Base-by-base conservation (phyloP, 2,888 invertebrate species). In the Pachydiplax longipennis region DNA sequence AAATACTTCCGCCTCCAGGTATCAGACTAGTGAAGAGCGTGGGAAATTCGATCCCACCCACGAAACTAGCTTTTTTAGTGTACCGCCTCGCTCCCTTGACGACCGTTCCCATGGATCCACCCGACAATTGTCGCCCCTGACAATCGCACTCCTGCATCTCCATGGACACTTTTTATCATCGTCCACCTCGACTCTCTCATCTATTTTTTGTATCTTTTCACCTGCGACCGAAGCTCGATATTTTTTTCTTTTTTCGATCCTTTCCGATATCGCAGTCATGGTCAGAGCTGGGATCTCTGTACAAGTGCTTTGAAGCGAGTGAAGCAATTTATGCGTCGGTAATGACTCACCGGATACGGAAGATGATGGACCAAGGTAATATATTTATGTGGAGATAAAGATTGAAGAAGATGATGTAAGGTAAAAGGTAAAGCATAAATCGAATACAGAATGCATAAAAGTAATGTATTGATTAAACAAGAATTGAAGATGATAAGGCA, bases 331-430 rank as follows among this genome's bases (percentile, higher is more conserved):
- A 18, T 35, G 12, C 40, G 58, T n/a, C 22, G 58, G 61, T 61
- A 87, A 87, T 61, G 58, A 61, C 37, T 48, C 40, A 3, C 37
- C 22, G 53, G 18, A 35, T 58, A 18, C 35, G 35, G 37, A 37
- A 37, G 61, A 87, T 87, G 87, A 65, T 40, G 87, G 65, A 87
- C 87, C 37, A 53, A 35, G 87, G 65, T 87, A n/a, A n/a, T 87
- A n/a, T 37, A 61, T 35, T 18, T 22, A 6, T 1, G 10, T 6
- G 81, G 18, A 18, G 40, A n/a, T 0, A 18, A 0, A 40, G 81
- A 22, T 22, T 22, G 22, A 81, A 8, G 22, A 0, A 81, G 44
- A 44, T 15, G 18, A 44, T 22, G n/a, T 2, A 82, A 1, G 25
- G 12, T 15, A 13, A 82, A 18, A 25, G 8, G 37, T 37, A 80